Percentiles rank a stretch among this genome's conserved stretches.
These are phyloP conservation scores for Sinelater perroti DNA, from an alignment of 2,888 invertebrate genomes.

Conservation along the genomic window DNA sequence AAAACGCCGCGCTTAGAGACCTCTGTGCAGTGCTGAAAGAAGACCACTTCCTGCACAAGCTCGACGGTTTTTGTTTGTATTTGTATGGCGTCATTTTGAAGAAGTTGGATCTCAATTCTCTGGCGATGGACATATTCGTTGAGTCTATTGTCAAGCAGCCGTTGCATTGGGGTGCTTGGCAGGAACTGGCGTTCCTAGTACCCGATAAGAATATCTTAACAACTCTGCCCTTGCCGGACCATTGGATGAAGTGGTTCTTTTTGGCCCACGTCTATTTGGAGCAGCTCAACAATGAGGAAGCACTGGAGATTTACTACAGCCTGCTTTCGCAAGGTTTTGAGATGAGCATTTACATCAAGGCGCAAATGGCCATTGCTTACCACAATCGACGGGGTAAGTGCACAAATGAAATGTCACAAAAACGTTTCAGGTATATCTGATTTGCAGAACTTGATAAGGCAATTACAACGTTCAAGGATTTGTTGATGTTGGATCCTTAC, in stretches of 20 bases:
- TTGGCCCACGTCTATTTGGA: slow-evolving; percentile 90
- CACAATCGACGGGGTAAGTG: slow-evolving; percentile 86
- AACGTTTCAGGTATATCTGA: background rate
- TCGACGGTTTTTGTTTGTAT: slow-evolving; percentile 90
- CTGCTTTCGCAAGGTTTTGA: slow-evolving; percentile 83
- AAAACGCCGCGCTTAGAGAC: slow-evolving; percentile 65
- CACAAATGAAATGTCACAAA: background rate
- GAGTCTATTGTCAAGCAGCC: slow-evolving; percentile 82
- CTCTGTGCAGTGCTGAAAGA: slow-evolving; percentile 67
- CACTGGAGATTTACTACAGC: slow-evolving; percentile 81
- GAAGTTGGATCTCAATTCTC: slow-evolving; percentile 80
- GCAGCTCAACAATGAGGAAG: slow-evolving; percentile 88
- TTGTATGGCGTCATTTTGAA: slow-evolving; percentile 91
- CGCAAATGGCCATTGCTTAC: slow-evolving; percentile 91
- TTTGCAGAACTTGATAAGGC: slow-evolving; percentile 87
- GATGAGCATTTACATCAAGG: slow-evolving; percentile 87
- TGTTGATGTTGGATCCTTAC: slow-evolving; percentile 89
- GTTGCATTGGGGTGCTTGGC: slow-evolving; percentile 95
- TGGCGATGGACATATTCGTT: slow-evolving; percentile 81
- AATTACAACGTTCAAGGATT: slow-evolving; percentile 81
- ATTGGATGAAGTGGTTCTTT: slow-evolving; percentile 96
- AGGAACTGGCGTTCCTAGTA: slow-evolving; percentile 87
- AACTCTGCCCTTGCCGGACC: slow-evolving; percentile 75
- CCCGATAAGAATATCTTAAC: slow-evolving; percentile 74
- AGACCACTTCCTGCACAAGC: slow-evolving; percentile 67